Evolutionary conservation across 2,113 vertebrate species (phyloP).

Genomic region (Penelope pileata): DNA sequence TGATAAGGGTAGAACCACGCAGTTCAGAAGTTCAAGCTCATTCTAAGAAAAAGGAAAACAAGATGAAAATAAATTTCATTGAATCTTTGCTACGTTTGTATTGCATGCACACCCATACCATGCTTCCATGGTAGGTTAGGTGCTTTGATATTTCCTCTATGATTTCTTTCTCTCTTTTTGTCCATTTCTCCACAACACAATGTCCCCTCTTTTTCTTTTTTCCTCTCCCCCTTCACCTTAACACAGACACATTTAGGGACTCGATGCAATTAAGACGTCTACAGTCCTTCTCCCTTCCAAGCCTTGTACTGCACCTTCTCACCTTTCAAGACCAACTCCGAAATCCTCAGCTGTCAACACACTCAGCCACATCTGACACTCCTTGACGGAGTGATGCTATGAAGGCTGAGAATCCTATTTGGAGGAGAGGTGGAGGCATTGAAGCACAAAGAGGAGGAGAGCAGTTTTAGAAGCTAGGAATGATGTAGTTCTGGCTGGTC

Average conservation of each 20-base stretch:
- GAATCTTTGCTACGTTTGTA: not conserved
- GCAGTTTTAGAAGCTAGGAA: not conserved
- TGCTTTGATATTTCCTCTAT: not conserved
- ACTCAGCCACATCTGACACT: not conserved
- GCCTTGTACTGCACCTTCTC: not conserved
- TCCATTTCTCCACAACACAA: not conserved
- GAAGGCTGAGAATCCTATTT: not conserved
- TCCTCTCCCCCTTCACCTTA: not conserved
- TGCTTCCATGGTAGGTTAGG: not conserved
- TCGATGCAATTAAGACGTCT: not conserved
- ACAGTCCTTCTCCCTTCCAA: not conserved
- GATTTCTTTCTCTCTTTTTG: not conserved
- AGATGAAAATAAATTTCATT: not conserved
- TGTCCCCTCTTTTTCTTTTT: not conserved
- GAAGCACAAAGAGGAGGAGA: not conserved
- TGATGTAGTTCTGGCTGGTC: not conserved
- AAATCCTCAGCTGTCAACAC: not conserved
- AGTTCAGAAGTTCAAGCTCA: not conserved
- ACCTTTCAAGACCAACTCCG: not conserved
- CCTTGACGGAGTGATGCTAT: not conserved
- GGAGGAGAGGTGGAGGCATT: not conserved
- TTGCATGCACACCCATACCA: not conserved
- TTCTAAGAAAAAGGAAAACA: not conserved
- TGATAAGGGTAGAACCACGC: not conserved
- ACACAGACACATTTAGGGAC: not conserved